Base-by-base conservation (phyloP, 2,888 invertebrate species). In the Tanypteryx hageni region DNA sequence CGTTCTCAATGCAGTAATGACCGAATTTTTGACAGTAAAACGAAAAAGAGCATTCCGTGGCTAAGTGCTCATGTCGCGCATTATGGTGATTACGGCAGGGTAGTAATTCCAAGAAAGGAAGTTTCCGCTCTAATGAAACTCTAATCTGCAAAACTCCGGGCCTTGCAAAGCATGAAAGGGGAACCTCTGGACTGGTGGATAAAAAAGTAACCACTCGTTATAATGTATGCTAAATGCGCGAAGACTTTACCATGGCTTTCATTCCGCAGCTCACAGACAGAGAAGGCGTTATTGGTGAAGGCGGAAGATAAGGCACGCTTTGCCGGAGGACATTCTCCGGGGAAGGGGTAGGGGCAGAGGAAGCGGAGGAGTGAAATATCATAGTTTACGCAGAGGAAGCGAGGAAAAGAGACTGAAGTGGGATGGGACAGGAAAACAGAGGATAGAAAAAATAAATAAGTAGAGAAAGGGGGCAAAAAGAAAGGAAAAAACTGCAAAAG, bases 241-340 rank as follows among this genome's bases (percentile, higher is more conserved):
- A 27, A 22, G 22, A 76, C 76, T 76, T 76, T 22, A 76, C 22
- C 22, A 10, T 13, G 44, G 22, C 11, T 76, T 76, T 27, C 76
- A 76, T 76, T 76, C 76, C 27, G 76, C 27, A 27, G 76, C 13
- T 76, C 76, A 76, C 22, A 3, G 14, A 2, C 27, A 27, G 27
- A 76, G 76, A 27, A 27, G 22, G 22, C 27, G 22, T 27, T 22
- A 76, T 22, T 76, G 76, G 22, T 13, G 76, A 27, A 27, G 76
- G 76, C 76, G 22, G 76, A 76, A 76, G 76, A 76, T 76, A 76
- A 76, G 76, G 76, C 76, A 76, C 76, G 76, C 76, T 22, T n/a
- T 18, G 68, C n/a, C 44, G 44, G 44, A 44, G 44, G 44, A 44
- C 44, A 18, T 76, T 76, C 18, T 27, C 76, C 27, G 13, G 10